Evolutionary conservation across 2,888 invertebrate species (phyloP).

Genomic region (Parnassius smintheus): DNA sequence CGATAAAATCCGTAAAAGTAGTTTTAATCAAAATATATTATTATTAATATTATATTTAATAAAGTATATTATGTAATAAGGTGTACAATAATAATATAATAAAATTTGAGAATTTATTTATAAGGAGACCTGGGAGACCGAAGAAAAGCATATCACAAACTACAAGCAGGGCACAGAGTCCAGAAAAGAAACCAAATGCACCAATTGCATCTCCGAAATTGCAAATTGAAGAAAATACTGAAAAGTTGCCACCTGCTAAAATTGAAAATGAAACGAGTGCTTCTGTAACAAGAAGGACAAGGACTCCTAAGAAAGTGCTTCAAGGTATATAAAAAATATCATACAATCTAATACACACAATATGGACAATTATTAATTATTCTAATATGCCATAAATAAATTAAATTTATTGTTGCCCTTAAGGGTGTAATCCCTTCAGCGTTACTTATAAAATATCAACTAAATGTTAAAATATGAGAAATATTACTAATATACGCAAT

Average conservation of each 20-base stretch:
- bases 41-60: too few species aligned
- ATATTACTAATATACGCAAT: too few species aligned
- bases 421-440: neutral
- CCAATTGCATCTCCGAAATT: neutral
- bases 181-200: conserved; percentile 4
- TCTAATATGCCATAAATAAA: too few species aligned
- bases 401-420: neutral
- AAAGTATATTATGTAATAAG: too few species aligned
- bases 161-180: neutral
- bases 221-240: conserved; percentile 5
- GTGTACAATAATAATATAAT: too few species aligned
- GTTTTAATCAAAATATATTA: too few species aligned
- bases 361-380: too few species aligned
- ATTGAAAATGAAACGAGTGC: neutral
- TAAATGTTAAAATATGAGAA: too few species aligned
- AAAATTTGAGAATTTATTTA: neutral
- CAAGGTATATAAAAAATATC: conserved; percentile 5
- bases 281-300: conserved; percentile 5
- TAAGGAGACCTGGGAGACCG: conserved; percentile 6
- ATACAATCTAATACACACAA: too few species aligned
- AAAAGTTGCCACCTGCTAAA: conserved; percentile 2
- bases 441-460: too few species aligned
- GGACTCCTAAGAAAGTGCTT: conserved; percentile 14
- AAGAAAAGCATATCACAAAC: conserved; percentile 4
- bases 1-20: too few species aligned